Percentiles rank a stretch among this genome's conserved stretches.
These are phyloP conservation scores for Heterodera carotae DNA, from an alignment of 1,140 invertebrate genomes.

Conservation along the genomic window DNA sequence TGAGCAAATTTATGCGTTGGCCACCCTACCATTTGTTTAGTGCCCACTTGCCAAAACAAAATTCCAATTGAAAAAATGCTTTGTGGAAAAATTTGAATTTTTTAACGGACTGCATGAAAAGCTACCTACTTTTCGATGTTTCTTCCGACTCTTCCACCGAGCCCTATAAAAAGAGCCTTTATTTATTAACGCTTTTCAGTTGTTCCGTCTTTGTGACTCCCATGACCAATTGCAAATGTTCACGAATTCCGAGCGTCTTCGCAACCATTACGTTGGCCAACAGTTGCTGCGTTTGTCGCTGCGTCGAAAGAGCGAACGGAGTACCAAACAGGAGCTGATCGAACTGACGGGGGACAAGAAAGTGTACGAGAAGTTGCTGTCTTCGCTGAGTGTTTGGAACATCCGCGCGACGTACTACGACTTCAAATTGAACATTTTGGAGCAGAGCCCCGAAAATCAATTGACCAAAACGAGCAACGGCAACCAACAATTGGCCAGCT, in stretches of 20 bases:
- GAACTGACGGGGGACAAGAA: slow-evolving; percentile 34
- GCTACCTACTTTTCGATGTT: too few relatives aligned
- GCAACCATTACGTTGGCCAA: slow-evolving; percentile 39
- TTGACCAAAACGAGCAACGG: slow-evolving; percentile 18
- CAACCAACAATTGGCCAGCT: slow-evolving; percentile 29
- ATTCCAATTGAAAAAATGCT: too few relatives aligned
- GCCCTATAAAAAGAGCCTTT: too few relatives aligned
- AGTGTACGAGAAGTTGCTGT: slow-evolving; percentile 53
- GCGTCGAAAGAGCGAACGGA: slow-evolving; percentile 46
- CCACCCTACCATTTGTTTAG: too few relatives aligned
- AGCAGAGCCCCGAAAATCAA: slow-evolving; percentile 23
- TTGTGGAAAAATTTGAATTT: too few relatives aligned
- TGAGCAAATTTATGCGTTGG: too few relatives aligned
- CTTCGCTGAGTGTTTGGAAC: slow-evolving; percentile 54
- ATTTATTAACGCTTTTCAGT: neutral
- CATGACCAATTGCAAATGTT: slow-evolving; percentile 48
- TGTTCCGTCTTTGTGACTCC: slow-evolving; percentile 53
- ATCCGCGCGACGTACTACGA: slow-evolving; percentile 57
- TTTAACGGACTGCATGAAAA: too few relatives aligned
- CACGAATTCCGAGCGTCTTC: slow-evolving; percentile 21
- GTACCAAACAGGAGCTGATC: slow-evolving; percentile 52
- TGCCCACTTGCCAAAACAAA: too few relatives aligned
- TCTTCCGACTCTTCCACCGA: too few relatives aligned
- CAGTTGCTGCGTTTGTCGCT: slow-evolving; percentile 51
- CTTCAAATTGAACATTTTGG: slow-evolving; percentile 44